Evolutionary conservation across 2,888 invertebrate genomes (phyloP).

Genomic region (Arrhopalites spinosus): DNA sequence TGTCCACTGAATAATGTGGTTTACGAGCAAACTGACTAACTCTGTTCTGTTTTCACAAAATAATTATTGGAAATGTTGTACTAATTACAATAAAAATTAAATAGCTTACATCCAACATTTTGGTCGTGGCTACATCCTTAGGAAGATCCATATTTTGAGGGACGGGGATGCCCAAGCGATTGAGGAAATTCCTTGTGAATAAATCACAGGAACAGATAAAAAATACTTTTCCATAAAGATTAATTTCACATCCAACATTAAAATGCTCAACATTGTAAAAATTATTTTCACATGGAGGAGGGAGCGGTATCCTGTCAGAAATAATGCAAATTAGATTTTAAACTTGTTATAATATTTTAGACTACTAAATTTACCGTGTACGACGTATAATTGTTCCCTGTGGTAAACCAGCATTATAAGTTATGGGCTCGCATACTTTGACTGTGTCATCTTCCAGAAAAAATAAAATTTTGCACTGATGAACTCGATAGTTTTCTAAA

Average conservation of each 20-base stretch:
- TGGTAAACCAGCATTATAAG: constrained; percentile 79
- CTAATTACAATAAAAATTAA: neutral
- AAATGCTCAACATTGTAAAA: constrained; percentile 85
- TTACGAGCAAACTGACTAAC: constrained; percentile 57
- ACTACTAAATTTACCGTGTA: constrained; percentile 65
- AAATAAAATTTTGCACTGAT: constrained; percentile 81
- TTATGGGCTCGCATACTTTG: constrained; percentile 80
- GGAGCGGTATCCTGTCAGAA: constrained; percentile 72
- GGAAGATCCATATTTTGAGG: constrained; percentile 70
- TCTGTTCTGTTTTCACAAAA: constrained; percentile 18
- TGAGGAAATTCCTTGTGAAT: constrained; percentile 83
- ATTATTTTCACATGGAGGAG: constrained; percentile 72
- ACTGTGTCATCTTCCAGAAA: constrained; percentile 91
- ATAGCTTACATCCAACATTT: constrained; percentile 57
- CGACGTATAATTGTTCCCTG: constrained; percentile 78
- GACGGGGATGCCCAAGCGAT: constrained; percentile 81
- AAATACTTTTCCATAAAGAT: constrained; percentile 79
- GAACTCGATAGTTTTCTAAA: constrained; percentile 70
- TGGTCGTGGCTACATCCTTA: constrained; percentile 59
- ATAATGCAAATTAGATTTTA: no score
- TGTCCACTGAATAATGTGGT: constrained; percentile 66
- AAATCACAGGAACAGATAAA: constrained; percentile 84
- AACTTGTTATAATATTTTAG: no score
- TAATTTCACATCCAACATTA: constrained; percentile 80
- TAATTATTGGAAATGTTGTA: neutral